Evolutionary conservation across 2,113 vertebrate genomes (phyloP), one percentile per base, ranked within the genome.

Genomic region (Lagopus leucura): DNA sequence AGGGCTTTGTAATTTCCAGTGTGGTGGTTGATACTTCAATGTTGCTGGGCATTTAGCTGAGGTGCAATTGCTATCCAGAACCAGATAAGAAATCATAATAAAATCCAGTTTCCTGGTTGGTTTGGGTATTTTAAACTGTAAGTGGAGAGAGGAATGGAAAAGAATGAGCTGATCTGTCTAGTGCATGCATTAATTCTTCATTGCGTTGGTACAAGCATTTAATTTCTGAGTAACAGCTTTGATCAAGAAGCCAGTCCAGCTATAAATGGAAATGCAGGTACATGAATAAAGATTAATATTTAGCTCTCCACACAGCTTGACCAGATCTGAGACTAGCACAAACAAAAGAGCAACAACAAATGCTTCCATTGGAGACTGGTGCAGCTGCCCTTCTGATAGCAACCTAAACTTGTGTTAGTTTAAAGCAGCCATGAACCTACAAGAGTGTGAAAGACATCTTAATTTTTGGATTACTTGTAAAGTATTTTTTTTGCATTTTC

Each of bases 141-240:
- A 73, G 5, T 16, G 25, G 25, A 52, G 24, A 3, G 47, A 77
- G 5, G 9, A 47, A 1, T 13, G 18, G 25, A 21, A 74, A 85
- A 24, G 25, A 66, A 40, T 22, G 8, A 14, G 10, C 43, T 12
- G 7, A 14, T 63, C 21, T 70, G 24, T 32, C 36, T 17, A 32
- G 25, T 43, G 21, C 25, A 24, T 7, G 11, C 2, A 7, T 76
- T 64, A 1, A 1, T 63, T 78, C 16, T 9, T 78, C 7, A 9
- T 40, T 2, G 0, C 5, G 3, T 3, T 38, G 4, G 15, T 19
- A 10, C 43, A 73, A n/a, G 3, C 32, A 10, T 32, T 57, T n/a
- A 10, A 5, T 40, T 84, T 38, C 63, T 67, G 42, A 43, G 16
- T 36, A 38, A 57, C 9, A 15, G 18, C 42, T 82, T 88, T 77